Base-by-base conservation (phyloP, 1,140 invertebrate genomes). In the Saccostrea echinata region DNA sequence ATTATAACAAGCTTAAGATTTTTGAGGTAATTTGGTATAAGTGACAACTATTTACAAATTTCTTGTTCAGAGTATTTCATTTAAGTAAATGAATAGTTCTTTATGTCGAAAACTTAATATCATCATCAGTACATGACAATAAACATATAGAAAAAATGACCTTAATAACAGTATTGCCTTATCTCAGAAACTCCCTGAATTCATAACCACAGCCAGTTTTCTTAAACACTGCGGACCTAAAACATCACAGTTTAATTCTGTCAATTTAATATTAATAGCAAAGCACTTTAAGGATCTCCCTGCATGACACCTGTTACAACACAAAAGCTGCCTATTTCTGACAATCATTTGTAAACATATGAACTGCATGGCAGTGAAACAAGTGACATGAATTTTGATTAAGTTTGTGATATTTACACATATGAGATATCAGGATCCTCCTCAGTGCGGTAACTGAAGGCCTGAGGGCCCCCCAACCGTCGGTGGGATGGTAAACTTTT, bases 381-480 rank as follows among this genome's bases (percentile, higher is more conserved):
- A 71, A 30, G 68, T 71, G 68, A 71, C 68, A 33, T 71, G 30
- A 27, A 16, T 71, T 71, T 71, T 71, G 68, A 71, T 71, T 71
- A 71, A 61, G 11, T 71, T 71, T 71, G 68, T 71, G 68, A 71
- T 30, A 11, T 16, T 43, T 84, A 88, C 61, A 88, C 86, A 30
- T 88, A 88, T n/a, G 90, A 90, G 35, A 86, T 84, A 57, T 89
- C 89, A 21, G 87, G 71, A 81, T 91, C 90, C 81, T 91, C 91
- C n/a, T 71, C 80, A 13, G 84, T 86, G 55, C 88, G 84, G 52
- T 83, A 88, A 84, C 88, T 87, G 24, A 84, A 86, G 4, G 86
- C 81, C 84, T 88, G 85, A 84, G 91, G 84, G n/a, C 89, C 82
- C 87, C 91, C 80, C 27, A 57, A 57, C 52, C 81, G 87, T 76